A percentile compares a stretch with the other conserved stretches of the same genome.
Evolutionary conservation across 2,888 invertebrate species (phyloP).

Genomic region (Zaprionus obscuricornis): DNA sequence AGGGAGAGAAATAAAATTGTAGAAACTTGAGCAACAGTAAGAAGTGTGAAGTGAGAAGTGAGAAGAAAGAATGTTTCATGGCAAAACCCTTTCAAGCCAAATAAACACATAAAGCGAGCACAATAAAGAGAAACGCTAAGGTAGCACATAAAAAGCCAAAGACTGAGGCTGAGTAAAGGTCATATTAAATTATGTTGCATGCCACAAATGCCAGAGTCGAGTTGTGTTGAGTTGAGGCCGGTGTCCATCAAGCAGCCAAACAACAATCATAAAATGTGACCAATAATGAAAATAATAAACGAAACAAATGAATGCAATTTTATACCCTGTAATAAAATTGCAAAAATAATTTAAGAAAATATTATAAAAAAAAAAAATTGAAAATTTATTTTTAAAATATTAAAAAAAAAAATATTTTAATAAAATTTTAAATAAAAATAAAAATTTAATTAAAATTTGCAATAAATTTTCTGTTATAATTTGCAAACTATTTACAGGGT

Average conservation of each 20-base stretch:
- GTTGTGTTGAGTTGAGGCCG: not conserved
- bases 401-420: not conserved
- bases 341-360: not conserved
- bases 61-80: not conserved
- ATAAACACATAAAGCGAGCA: slow-evolving; percentile 68
- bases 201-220: slow-evolving; percentile 59
- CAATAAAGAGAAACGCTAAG: slow-evolving; percentile 55
- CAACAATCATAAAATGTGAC: slow-evolving; percentile 68
- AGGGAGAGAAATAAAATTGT: no score
- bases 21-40: no score
- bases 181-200: slow-evolving; percentile 69
- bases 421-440: no score
- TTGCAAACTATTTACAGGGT: slow-evolving; percentile 11
- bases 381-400: no score
- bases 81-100: slow-evolving; percentile 60
- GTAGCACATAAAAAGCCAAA: slow-evolving; percentile 48
- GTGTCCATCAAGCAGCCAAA: slow-evolving; percentile 1
- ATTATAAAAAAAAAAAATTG: not conserved
- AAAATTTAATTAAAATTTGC: no score
- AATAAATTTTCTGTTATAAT: no score
- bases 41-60: not conserved
- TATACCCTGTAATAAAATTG: slow-evolving; percentile 37
- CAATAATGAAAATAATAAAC: slow-evolving; percentile 70
- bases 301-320: slow-evolving; percentile 42
- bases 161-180: slow-evolving; percentile 17